Evolutionary conservation across 2,888 invertebrate genomes (phyloP).

Genomic region (Dryobotodes eremita): DNA sequence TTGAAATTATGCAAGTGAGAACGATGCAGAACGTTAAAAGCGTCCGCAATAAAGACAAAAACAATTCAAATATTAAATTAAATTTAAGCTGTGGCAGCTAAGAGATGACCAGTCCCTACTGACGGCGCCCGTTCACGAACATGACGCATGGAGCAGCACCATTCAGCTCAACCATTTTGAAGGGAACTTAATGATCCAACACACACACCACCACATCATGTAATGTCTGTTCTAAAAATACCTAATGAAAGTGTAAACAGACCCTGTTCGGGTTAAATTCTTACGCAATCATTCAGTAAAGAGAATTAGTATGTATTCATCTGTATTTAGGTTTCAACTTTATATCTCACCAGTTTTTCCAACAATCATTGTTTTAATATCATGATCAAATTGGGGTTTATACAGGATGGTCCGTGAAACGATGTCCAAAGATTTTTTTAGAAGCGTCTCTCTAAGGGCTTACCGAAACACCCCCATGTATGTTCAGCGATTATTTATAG

Average conservation of each 20-base stretch:
- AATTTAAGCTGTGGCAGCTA: no score
- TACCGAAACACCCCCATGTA: not conserved
- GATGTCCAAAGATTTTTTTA: not conserved
- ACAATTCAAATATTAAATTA: no score
- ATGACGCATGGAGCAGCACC: no score
- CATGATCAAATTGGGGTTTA: not conserved
- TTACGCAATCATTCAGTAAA: not conserved
- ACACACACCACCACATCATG: no score
- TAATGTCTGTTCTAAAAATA: not conserved
- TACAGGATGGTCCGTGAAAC: not conserved
- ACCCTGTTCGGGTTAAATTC: not conserved
- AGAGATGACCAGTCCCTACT: no score
- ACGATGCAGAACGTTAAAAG: no score
- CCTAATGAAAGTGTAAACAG: not conserved
- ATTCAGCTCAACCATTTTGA: no score
- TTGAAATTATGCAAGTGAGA: no score
- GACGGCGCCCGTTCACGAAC: no score
- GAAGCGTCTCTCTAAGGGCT: not conserved
- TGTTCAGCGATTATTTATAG: not conserved
- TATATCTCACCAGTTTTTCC: not conserved
- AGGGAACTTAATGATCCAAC: no score
- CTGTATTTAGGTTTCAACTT: not conserved
- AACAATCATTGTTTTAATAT: not conserved
- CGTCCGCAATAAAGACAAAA: no score
- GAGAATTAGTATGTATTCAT: not conserved